A percentile compares a stretch with the other conserved stretches of the same genome.
phyloP scores from a whole-genome alignment of 2,888 invertebrate species.

The Nipponacmea schrenckii region DNA sequence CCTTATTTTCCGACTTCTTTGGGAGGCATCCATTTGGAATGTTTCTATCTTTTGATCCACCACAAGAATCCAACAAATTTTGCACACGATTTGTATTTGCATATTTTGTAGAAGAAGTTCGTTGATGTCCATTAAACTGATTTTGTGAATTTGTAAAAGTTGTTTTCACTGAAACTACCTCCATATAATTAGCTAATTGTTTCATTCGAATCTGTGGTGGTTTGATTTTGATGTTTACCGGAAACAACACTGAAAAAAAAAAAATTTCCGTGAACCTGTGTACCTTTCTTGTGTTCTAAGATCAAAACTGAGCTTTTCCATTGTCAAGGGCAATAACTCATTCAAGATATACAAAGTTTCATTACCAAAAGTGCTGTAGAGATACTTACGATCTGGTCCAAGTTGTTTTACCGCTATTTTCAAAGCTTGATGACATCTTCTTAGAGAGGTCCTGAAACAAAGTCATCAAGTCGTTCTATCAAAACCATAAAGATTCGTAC shows the following conservation, averaged over 20 bases:
- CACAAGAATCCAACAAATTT: background rate
- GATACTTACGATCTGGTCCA: constrained; percentile 50
- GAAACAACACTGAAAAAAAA: constrained; percentile 50
- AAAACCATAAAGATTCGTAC: too few species aligned
- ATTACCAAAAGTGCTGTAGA: too few species aligned
- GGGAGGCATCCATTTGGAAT: background rate
- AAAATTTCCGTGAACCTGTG: background rate
- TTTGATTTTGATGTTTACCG: constrained; percentile 28
- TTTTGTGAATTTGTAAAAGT: background rate
- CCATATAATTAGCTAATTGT: background rate
- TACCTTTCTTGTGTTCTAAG: too few species aligned
- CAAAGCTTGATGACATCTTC: constrained; percentile 80
- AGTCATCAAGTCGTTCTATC: background rate
- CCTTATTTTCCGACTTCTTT: background rate
- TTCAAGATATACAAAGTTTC: too few species aligned
- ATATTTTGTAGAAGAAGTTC: background rate
- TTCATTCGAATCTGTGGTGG: constrained; percentile 28
- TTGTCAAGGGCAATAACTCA: too few species aligned
- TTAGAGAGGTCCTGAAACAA: constrained; percentile 69
- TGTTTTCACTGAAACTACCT: background rate
- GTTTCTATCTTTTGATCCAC: background rate
- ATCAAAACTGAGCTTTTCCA: too few species aligned
- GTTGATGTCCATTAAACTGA: background rate
- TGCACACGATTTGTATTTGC: constrained; percentile 9
- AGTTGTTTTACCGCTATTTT: constrained; percentile 45